Percentiles rank a stretch among this genome's conserved stretches.
phyloP scores from a whole-genome alignment of 2,113 vertebrate species.

The Terrapene triunguis region DNA sequence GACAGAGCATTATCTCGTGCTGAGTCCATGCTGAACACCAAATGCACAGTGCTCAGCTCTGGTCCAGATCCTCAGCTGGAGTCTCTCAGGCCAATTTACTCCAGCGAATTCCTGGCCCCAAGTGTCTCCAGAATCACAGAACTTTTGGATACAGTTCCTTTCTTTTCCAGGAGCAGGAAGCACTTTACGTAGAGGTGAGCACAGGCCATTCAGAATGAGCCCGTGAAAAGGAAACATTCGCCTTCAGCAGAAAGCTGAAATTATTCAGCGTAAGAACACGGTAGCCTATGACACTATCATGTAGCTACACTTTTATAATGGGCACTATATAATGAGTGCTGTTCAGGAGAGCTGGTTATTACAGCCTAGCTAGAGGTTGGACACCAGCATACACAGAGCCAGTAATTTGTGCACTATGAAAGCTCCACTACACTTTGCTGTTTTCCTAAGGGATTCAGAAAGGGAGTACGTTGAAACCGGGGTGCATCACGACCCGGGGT shows the following conservation, averaged over 20 bases:
- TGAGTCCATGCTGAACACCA: conserved; percentile 34
- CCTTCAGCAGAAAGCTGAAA: conserved; percentile 47
- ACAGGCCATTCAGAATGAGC: not conserved
- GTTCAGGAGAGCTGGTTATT: conserved; percentile 59
- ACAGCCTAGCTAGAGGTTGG: conserved; percentile 58
- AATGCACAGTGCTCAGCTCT: not conserved
- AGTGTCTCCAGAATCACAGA: not conserved
- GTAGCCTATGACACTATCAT: conserved; percentile 49
- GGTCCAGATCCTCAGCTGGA: conserved; percentile 5
- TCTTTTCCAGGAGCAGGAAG: not conserved
- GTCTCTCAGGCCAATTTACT: conserved; percentile 39
- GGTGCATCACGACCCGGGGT: not conserved
- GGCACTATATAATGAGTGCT: conserved; percentile 59
- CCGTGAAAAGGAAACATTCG: not conserved
- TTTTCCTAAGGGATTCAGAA: conserved; percentile 2
- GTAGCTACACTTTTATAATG: conserved; percentile 53
- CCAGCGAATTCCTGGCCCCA: not conserved
- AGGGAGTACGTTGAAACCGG: not conserved
- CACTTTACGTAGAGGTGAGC: not conserved
- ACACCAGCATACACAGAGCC: conserved; percentile 35
- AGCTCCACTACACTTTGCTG: conserved; percentile 11
- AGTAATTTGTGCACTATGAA: conserved; percentile 50
- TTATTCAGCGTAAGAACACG: conserved; percentile 48
- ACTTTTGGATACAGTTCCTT: not conserved
- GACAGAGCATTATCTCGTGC: not conserved